Base-by-base conservation (phyloP, 2,113 vertebrate genomes). In the Halichoeres trimaculatus region DNA sequence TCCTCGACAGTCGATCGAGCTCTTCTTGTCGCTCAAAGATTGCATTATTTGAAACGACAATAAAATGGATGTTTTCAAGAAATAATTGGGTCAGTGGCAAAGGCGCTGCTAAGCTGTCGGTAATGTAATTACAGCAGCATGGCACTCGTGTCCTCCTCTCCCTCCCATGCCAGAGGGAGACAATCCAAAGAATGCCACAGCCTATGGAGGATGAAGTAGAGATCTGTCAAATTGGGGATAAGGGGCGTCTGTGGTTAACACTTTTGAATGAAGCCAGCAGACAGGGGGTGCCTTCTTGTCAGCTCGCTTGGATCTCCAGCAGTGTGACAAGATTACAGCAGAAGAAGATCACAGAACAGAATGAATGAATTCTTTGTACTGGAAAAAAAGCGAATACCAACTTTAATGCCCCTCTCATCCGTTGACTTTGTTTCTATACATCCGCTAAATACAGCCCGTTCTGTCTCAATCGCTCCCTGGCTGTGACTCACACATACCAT, bases 311-410 rank as follows among this genome's bases (percentile, higher is more conserved):
- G 77, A 79, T 67, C 75, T 55, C 35, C 74, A 84, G 66, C 83
- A 83, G 55, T 51, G 35, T 74, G 89, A 84, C 71, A 74, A 53
- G 68, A 70, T 80, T 52, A 58, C 71, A 68, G 64, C 30, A 41
- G 67, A 41, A 36, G 78, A 54, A 69, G 85, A 88, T 88, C 83
- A 84, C 70, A 90, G 68, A 72, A 22, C 60, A 30, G 52, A 59
- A 19, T 54, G 74, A 77, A 88, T 91, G 85, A 93, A 91, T 20
- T 80, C 87, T 87, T 91, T 93, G 90, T 91, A 71, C 70, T 54
- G 67, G 52, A 43, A 65, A 30, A 79, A 70, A 78, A 62, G 57
- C 75, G 64, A 70, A 85, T 66, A 70, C 52, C 78, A 79, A 80
- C 80, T 86, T 89, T 87, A 70, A 72, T 83, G 84, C 78, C 80